Conservation (phyloP, 2,888 invertebrate genomes). For the Alitta virens region DNA sequence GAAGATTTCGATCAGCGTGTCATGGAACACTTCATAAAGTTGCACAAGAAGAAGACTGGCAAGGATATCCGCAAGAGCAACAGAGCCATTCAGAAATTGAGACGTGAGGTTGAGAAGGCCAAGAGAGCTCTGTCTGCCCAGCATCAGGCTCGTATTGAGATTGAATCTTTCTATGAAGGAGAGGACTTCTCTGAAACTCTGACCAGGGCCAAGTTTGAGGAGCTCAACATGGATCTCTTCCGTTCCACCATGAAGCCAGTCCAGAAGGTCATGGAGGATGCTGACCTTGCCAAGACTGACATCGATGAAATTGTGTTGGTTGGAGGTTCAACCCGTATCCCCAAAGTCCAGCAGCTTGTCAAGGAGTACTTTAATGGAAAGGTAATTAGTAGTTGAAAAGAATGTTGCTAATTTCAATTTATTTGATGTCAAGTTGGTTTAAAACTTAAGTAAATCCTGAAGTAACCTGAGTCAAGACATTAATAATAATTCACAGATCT, state of each 20-base stretch:
- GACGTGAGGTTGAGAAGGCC: constrained; percentile 96
- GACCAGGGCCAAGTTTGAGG: constrained; percentile 97
- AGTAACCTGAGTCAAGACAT: too few relatives aligned
- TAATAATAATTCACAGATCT: too few relatives aligned
- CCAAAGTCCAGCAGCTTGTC: constrained; percentile 77
- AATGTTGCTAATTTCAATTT: too few relatives aligned
- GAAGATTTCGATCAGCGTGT: constrained; percentile 98
- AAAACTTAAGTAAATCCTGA: too few relatives aligned
- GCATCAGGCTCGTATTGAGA: constrained; percentile 96
- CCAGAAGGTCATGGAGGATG: constrained; percentile 93
- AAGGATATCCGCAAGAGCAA: constrained; percentile 92
- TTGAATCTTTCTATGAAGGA: constrained; percentile 96
- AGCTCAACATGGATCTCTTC: constrained; percentile 82
- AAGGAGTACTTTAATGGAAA: constrained; percentile 84
- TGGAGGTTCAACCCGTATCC: constrained; percentile 98
- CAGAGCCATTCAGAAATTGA: constrained; percentile 90
- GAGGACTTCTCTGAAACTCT: constrained; percentile 98
- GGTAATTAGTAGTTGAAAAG: too few relatives aligned
- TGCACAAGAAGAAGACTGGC: constrained; percentile 98
- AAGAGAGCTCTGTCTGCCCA: constrained; percentile 91
- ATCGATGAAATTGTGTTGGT: constrained; percentile 98
- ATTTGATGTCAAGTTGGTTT: too few relatives aligned
- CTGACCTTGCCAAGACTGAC: constrained; percentile 98
- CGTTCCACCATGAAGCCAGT: constrained; percentile 92
- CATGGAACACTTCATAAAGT: constrained; percentile 98